A percentile compares a stretch with the other conserved stretches of the same genome.
These are phyloP conservation scores for Linnaemya tessellans DNA, from an alignment of 2,888 invertebrate genomes.

Conservation along the genomic window DNA sequence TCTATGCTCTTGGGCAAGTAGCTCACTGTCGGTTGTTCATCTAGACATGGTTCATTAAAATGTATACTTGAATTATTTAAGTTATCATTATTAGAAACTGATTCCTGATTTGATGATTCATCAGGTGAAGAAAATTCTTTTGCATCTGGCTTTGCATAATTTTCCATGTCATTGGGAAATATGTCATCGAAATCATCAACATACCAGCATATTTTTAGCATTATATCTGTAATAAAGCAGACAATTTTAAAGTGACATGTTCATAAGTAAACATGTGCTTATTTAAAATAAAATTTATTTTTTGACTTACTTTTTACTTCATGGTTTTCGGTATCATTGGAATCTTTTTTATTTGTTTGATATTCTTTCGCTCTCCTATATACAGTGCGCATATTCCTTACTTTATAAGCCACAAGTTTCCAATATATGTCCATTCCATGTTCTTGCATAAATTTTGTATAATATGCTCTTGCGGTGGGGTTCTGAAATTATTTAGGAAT, in stretches of 20 bases:
- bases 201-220: slow-evolving; percentile 56
- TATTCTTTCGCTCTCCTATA: slow-evolving; percentile 60
- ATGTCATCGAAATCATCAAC: slow-evolving; percentile 54
- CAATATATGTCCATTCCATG: slow-evolving; percentile 34
- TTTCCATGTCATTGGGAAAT: slow-evolving; percentile 39
- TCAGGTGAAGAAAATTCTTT: slow-evolving; percentile 31
- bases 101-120: slow-evolving; percentile 49
- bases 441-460: slow-evolving; percentile 51
- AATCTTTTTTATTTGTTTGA: slow-evolving; percentile 23
- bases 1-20: slow-evolving; percentile 46
- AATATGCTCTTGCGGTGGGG: slow-evolving; percentile 40
- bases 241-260: not conserved
- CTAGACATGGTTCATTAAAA: slow-evolving; percentile 16
- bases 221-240: slow-evolving; percentile 19
- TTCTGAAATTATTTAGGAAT: slow-evolving; percentile 37
- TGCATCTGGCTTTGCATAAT: not conserved
- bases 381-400: slow-evolving; percentile 52
- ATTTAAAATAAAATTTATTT: not conserved
- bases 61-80: slow-evolving; percentile 14
- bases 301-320: slow-evolving; percentile 28
- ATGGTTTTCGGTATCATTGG: not conserved
- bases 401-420: slow-evolving; percentile 51
- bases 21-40: slow-evolving; percentile 15
- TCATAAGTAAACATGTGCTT: not conserved
- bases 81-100: slow-evolving; percentile 12